Conservation (phyloP, 1,140 invertebrate genomes). For the Aphelenchoides avenae region DNA sequence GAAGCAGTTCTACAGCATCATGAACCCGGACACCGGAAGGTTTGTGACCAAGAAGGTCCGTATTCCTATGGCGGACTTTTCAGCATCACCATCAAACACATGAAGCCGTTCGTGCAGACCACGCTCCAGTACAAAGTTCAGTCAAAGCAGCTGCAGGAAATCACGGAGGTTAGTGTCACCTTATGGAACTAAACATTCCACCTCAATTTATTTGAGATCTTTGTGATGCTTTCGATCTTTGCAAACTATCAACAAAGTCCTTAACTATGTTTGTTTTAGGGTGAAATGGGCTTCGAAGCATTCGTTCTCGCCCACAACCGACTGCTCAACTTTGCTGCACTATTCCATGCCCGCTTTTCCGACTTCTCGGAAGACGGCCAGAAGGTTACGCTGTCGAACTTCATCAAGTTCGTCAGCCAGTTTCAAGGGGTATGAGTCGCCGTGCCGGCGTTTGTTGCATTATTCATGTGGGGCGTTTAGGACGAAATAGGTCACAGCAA, state of each 20-base stretch:
- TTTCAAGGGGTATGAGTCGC: conserved; percentile 27
- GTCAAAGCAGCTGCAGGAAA: conserved; percentile 53
- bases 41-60: too few species aligned
- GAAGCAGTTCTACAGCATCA: conserved; percentile 49
- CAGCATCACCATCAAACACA: conserved; percentile 52
- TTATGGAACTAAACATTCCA: too few species aligned
- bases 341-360: conserved; percentile 30
- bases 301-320: conserved; percentile 43
- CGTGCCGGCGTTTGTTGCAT: conserved; percentile 8
- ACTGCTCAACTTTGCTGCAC: conserved; percentile 34
- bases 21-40: conserved; percentile 33
- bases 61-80: too few species aligned
- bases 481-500: conserved; percentile 20
- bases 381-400: too few species aligned
- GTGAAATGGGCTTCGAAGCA: conserved; percentile 48
- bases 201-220: too few species aligned
- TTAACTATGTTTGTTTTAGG: too few species aligned
- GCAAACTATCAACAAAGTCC: too few species aligned
- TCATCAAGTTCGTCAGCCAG: conserved; percentile 30
- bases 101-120: conserved; percentile 59
- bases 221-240: too few species aligned
- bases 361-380: too few species aligned
- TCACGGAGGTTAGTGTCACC: conserved; percentile 48
- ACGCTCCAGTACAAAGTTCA: conserved; percentile 54
- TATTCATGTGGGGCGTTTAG: too few species aligned